phyloP scores from a whole-genome alignment of 2,888 invertebrate species.

The Lepidochrysops patricia region DNA sequence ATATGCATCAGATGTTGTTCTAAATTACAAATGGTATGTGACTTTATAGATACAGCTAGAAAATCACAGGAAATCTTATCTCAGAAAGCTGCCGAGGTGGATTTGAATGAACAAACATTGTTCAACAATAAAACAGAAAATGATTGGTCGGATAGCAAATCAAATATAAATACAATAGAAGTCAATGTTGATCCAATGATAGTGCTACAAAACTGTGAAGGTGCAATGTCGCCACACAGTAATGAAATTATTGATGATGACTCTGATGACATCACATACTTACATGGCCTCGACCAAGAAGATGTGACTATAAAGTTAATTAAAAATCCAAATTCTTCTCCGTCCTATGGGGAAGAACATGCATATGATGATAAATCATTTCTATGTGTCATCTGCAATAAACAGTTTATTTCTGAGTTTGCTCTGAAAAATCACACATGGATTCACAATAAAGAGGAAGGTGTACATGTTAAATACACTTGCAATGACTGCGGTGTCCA shows the following conservation, averaged over 20 bases:
- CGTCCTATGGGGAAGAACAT: no score
- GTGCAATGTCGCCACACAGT: conserved; percentile 31
- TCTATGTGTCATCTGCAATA: conserved; percentile 70
- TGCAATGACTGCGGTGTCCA: conserved; percentile 77
- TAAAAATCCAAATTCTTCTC: conserved; percentile 27
- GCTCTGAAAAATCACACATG: conserved; percentile 77
- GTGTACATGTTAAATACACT: conserved; percentile 36
- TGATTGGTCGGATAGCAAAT: conserved; percentile 35
- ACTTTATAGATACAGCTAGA: conserved; percentile 78
- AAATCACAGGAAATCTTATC: conserved; percentile 76
- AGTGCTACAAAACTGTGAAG: conserved; percentile 75
- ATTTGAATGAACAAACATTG: conserved; percentile 19
- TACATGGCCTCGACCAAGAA: conserved; percentile 31
- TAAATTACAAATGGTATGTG: conserved; percentile 78
- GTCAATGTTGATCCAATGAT: conserved; percentile 81
- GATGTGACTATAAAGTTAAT: conserved; percentile 51
- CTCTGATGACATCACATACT: conserved; percentile 42
- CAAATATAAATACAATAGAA: conserved; percentile 75
- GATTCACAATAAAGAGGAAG: conserved; percentile 62
- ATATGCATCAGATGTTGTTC: conserved; percentile 78
- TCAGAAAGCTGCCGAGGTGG: conserved; percentile 50
- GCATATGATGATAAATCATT: conserved; percentile 60
- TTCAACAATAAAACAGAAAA: conserved; percentile 26
- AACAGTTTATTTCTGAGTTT: conserved; percentile 72
- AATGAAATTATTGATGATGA: conserved; percentile 27